Percentiles rank a stretch among this genome's conserved stretches.
These are phyloP conservation scores for Desoria tigrina DNA, from an alignment of 2,888 invertebrate species.

Conservation along the genomic window DNA sequence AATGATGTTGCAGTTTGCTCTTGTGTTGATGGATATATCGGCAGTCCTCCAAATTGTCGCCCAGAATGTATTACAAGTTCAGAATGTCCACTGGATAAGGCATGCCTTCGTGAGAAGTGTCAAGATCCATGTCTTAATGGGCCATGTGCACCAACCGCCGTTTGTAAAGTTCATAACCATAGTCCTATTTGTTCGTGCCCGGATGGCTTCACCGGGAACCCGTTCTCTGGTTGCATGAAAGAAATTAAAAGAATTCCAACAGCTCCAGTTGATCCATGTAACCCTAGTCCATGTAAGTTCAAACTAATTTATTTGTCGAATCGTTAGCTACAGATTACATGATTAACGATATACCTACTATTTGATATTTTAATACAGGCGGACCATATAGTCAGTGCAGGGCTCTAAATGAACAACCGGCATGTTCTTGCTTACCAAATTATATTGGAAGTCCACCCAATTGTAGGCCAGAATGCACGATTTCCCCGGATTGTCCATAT, in stretches of 20 bases:
- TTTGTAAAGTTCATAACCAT: constrained; percentile 58
- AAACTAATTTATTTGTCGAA: no score
- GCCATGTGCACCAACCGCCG: constrained; percentile 67
- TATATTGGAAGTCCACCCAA: constrained; percentile 64
- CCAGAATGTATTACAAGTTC: constrained; percentile 55
- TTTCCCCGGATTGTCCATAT: constrained; percentile 64
- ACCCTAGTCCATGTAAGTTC: constrained; percentile 64
- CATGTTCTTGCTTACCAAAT: constrained; percentile 42
- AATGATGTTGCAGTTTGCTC: constrained; percentile 54
- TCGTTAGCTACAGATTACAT: no score
- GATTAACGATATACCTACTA: no score
- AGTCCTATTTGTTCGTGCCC: constrained; percentile 56
- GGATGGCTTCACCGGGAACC: constrained; percentile 55
- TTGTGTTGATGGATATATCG: constrained; percentile 55
- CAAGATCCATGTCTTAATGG: constrained; percentile 82
- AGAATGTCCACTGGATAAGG: constrained; percentile 54
- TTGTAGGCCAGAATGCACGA: constrained; percentile 69
- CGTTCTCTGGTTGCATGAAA: constrained; percentile 52
- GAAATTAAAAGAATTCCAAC: constrained; percentile 11
- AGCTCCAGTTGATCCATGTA: constrained; percentile 62
- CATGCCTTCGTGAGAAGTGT: constrained; percentile 48
- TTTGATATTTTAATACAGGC: constrained; percentile 56
- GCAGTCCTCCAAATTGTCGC: constrained; percentile 55
- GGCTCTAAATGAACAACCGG: constrained; percentile 67
- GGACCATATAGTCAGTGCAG: constrained; percentile 83